phyloP scores from a whole-genome alignment of 2,888 invertebrate genomes.

The Vanessa cardui region DNA sequence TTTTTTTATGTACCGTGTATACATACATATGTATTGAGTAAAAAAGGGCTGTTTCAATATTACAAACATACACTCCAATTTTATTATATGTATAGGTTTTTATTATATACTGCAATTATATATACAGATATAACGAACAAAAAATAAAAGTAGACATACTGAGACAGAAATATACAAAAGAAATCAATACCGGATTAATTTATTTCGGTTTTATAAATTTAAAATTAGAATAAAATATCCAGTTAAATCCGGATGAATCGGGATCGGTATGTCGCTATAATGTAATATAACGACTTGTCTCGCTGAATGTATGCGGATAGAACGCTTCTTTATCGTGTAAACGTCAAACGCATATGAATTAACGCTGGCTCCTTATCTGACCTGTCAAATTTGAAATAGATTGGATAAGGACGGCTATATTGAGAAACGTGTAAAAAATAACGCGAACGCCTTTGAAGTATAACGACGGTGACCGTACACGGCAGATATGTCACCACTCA shows the following conservation, averaged over 20 bases:
- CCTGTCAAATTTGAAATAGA: constrained; percentile 69
- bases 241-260: neutral
- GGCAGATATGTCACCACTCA: constrained; percentile 12
- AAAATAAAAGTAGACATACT: too few relatives aligned
- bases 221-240: neutral
- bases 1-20: too few relatives aligned
- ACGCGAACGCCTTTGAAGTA: constrained; percentile 20
- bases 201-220: too few relatives aligned
- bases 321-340: constrained; percentile 49
- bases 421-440: constrained; percentile 40
- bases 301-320: constrained; percentile 35
- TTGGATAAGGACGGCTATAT: constrained; percentile 53
- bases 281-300: constrained; percentile 9
- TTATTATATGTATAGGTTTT: too few relatives aligned
- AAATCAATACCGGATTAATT: too few relatives aligned
- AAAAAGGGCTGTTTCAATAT: too few relatives aligned
- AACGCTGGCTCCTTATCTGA: constrained; percentile 56
- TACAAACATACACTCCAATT: too few relatives aligned
- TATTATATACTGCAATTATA: too few relatives aligned
- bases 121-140: too few relatives aligned
- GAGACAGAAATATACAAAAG: too few relatives aligned
- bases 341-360: constrained; percentile 51
- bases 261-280: neutral
- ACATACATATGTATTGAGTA: too few relatives aligned
- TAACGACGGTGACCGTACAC: constrained; percentile 1